Evolutionary conservation across 1,140 invertebrate genomes (phyloP).

Genomic region (Dendroctonus valens): DNA sequence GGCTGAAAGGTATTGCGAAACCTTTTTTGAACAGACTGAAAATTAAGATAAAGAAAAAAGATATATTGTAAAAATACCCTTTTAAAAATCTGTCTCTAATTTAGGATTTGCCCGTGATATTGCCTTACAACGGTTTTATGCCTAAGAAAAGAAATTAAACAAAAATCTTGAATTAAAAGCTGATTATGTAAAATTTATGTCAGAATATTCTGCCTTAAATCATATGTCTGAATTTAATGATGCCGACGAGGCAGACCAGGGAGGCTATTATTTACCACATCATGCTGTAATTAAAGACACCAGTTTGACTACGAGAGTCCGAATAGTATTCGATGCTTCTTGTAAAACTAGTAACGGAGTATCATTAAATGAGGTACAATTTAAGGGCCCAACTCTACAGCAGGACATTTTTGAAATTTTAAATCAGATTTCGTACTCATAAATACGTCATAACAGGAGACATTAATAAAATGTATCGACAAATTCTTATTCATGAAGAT

Average conservation of each 20-base stretch:
- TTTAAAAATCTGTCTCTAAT: not conserved
- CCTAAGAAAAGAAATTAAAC: not conserved
- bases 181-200: conserved; percentile 2
- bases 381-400: conserved; percentile 44
- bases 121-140: conserved; percentile 1
- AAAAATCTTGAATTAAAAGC: conserved; percentile 1
- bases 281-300: conserved; percentile 44
- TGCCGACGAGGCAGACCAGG: not conserved
- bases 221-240: not conserved
- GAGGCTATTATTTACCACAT: conserved; percentile 38
- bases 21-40: conserved; percentile 1
- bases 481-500: conserved; percentile 1
- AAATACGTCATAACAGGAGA: conserved; percentile 31
- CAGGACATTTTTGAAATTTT: conserved; percentile 47
- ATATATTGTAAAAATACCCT: conserved; percentile 2
- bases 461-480: conserved; percentile 3
- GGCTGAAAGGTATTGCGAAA: conserved; percentile 1
- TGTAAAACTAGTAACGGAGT: conserved; percentile 32
- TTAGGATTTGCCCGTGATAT: not conserved
- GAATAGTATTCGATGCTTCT: conserved; percentile 42
- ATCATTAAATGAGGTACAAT: conserved; percentile 45
- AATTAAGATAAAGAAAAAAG: conserved; percentile 1
- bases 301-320: conserved; percentile 42
- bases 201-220: not conserved
- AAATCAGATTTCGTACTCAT: conserved; percentile 43